Conservation (phyloP, 1,140 invertebrate species). For the Arctopsyche grandis region DNA sequence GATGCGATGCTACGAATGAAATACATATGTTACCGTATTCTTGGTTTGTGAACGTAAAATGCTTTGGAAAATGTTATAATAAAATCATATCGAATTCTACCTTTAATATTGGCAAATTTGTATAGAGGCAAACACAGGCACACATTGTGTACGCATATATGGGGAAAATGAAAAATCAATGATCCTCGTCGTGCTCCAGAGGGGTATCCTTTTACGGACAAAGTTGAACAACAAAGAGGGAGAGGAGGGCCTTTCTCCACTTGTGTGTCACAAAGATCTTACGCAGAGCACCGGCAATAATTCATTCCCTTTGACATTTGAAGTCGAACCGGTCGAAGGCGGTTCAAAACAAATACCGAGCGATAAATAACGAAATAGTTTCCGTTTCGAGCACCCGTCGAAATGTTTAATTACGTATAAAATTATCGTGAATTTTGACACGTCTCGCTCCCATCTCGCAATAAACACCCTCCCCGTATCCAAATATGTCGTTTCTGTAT, state of each 20-base stretch:
- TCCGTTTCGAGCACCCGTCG: background rate
- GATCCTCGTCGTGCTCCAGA: background rate
- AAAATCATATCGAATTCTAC: no score
- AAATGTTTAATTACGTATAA: background rate
- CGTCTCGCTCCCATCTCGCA: no score
- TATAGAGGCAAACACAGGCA: no score
- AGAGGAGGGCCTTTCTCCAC: background rate
- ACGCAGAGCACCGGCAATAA: constrained; percentile 16
- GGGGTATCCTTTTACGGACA: constrained; percentile 8
- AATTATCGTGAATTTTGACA: background rate
- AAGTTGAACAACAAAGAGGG: constrained; percentile 29
- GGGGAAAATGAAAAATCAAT: constrained; percentile 1
- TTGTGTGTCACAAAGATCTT: constrained; percentile 26
- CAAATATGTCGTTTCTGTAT: no score
- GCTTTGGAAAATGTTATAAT: no score
- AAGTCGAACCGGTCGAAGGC: constrained; percentile 28
- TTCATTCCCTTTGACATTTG: constrained; percentile 39
- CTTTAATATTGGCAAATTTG: no score
- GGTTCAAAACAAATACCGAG: constrained; percentile 32
- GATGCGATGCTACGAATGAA: no score
- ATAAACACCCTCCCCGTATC: no score
- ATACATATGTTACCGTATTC: no score
- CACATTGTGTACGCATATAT: background rate
- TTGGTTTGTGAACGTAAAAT: no score
- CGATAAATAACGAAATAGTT: constrained; percentile 33